phyloP scores from a whole-genome alignment of 2,113 vertebrate genomes.

The Hippocampus abdominalis region DNA sequence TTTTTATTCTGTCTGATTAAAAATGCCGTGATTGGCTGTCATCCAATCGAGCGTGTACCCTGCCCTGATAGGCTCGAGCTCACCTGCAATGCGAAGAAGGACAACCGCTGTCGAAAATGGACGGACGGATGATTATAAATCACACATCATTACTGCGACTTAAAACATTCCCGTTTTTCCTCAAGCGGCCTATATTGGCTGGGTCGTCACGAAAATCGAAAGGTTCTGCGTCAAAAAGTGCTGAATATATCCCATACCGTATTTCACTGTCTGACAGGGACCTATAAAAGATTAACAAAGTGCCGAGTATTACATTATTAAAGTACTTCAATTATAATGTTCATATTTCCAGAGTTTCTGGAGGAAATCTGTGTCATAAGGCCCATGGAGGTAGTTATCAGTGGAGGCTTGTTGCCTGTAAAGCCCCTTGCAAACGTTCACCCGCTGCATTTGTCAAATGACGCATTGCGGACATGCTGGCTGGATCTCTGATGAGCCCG shows the following conservation, averaged over 20 bases:
- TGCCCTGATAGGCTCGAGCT: background rate
- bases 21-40: background rate
- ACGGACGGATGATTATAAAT: conserved; percentile 11
- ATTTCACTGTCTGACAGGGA: conserved; percentile 10
- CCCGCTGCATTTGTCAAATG: conserved; percentile 48
- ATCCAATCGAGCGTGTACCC: background rate
- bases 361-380: background rate
- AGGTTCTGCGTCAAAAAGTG: conserved; percentile 9
- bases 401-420: conserved; percentile 22
- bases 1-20: conserved; percentile 7
- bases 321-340: conserved; percentile 7
- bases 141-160: conserved; percentile 1
- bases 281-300: conserved; percentile 26
- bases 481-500: conserved; percentile 40
- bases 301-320: conserved; percentile 41
- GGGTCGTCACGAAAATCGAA: background rate
- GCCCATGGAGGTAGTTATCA: conserved; percentile 12
- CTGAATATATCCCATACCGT: conserved; percentile 11
- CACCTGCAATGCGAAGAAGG: background rate
- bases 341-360: conserved; percentile 1
- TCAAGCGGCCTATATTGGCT: background rate
- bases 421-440: conserved; percentile 22
- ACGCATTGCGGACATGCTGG: conserved; percentile 43
- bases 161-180: background rate
- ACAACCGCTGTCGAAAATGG: background rate